Evolutionary conservation across 2,888 invertebrate genomes (phyloP).

Genomic region (Eueremaeus valkanovi): DNA sequence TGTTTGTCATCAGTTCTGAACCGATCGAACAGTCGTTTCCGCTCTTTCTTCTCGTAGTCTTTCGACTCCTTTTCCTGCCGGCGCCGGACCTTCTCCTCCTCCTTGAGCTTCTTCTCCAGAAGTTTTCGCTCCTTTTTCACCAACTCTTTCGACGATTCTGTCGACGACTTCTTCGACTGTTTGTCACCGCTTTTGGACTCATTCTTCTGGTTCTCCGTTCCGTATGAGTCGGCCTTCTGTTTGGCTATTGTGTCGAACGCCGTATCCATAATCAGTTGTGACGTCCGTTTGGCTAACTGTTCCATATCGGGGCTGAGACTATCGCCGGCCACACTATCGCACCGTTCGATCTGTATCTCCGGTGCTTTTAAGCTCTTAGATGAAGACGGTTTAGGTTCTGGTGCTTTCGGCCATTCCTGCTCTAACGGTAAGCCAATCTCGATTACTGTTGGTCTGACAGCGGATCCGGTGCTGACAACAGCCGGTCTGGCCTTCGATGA

Average conservation of each 20-base stretch:
- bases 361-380: too few species aligned
- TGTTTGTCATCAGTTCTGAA: not conserved
- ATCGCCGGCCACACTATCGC: not conserved
- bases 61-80: not conserved
- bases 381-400: too few species aligned
- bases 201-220: too few species aligned
- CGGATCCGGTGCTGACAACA: too few species aligned
- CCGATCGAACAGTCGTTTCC: not conserved
- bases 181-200: not conserved
- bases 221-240: too few species aligned
- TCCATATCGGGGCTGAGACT: not conserved
- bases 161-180: not conserved
- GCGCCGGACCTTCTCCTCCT: not conserved
- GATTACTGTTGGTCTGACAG: too few species aligned
- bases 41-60: not conserved
- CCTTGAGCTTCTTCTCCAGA: constrained; percentile 14
- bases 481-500: too few species aligned
- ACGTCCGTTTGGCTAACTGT: not conserved
- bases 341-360: too few species aligned
- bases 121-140: not conserved
- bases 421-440: too few species aligned
- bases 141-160: constrained; percentile 2
- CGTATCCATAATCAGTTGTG: not conserved
- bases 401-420: too few species aligned
- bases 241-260: not conserved